Evolutionary conservation across 2,888 invertebrate species (phyloP).

Genomic region (Dasypogon diadema): DNA sequence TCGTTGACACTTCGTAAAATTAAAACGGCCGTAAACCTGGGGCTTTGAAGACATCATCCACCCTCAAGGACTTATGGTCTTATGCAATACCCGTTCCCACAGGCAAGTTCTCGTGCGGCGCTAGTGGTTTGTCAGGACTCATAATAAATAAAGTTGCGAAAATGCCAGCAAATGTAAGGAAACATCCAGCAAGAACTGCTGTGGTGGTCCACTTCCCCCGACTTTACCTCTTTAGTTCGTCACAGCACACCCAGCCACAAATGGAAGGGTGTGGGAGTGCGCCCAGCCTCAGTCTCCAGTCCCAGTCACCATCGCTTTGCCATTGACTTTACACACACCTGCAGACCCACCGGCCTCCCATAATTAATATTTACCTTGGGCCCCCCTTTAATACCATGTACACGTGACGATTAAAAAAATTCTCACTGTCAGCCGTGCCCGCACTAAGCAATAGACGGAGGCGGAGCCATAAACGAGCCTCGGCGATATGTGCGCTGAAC

Average conservation of each 20-base stretch:
- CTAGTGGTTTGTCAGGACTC: conserved; percentile 5
- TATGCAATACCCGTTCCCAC: background rate
- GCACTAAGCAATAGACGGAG: conserved; percentile 43
- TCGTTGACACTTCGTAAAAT: background rate
- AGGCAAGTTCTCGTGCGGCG: background rate
- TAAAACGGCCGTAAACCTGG: background rate
- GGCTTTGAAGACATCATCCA: background rate
- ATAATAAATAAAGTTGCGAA: conserved; percentile 13
- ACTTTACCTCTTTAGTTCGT: conserved; percentile 34
- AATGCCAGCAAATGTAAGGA: background rate
- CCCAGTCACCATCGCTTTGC: background rate
- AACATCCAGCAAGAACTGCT: background rate
- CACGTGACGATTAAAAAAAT: conserved; percentile 53
- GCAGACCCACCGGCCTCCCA: conserved; percentile 33
- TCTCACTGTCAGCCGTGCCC: conserved; percentile 31
- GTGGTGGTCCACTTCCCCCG: conserved; percentile 7
- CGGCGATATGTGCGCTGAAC: conserved; percentile 44
- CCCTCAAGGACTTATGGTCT: background rate
- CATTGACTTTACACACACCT: conserved; percentile 33
- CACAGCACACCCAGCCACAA: background rate
- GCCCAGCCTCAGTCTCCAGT: too few relatives aligned
- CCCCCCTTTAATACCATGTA: conserved; percentile 50
- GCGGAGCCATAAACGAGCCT: conserved; percentile 55
- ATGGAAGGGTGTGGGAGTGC: conserved; percentile 16
- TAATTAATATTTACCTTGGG: conserved; percentile 52